phyloP scores from a whole-genome alignment of 2,797 vertebrate genomes.

The Sebastes paucispinis region DNA sequence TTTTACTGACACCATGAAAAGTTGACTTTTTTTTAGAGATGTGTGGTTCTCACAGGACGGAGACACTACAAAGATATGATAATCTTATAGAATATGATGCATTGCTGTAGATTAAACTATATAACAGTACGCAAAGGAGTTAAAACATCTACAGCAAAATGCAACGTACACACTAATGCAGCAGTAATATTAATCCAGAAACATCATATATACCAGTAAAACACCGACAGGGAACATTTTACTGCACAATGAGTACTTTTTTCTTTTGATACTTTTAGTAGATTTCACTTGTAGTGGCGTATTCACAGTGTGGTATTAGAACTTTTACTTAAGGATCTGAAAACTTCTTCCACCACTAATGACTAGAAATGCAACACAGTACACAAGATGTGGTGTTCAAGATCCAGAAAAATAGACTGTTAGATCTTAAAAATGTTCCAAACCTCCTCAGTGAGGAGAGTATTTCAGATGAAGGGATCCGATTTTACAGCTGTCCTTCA shows the following conservation, averaged over 20 bases:
- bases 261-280: no score
- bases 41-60: no score
- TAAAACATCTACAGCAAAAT: not conserved
- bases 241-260: no score
- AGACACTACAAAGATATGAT: not conserved
- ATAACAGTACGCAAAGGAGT: not conserved
- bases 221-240: no score
- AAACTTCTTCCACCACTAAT: not conserved
- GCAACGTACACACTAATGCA: not conserved
- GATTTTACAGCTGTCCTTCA: constrained; percentile 31
- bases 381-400: not conserved
- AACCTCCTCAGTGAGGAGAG: not conserved
- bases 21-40: no score
- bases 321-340: not conserved
- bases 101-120: not conserved
- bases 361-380: not conserved
- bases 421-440: not conserved
- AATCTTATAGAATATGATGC: not conserved
- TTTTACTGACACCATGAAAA: no score
- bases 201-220: no score
- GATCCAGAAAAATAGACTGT: not conserved
- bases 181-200: not conserved
- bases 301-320: not conserved
- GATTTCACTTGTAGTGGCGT: not conserved
- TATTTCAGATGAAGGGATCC: constrained; percentile 19